phyloP scores from a whole-genome alignment of 2,797 vertebrate genomes.

The Lacerta agilis region DNA sequence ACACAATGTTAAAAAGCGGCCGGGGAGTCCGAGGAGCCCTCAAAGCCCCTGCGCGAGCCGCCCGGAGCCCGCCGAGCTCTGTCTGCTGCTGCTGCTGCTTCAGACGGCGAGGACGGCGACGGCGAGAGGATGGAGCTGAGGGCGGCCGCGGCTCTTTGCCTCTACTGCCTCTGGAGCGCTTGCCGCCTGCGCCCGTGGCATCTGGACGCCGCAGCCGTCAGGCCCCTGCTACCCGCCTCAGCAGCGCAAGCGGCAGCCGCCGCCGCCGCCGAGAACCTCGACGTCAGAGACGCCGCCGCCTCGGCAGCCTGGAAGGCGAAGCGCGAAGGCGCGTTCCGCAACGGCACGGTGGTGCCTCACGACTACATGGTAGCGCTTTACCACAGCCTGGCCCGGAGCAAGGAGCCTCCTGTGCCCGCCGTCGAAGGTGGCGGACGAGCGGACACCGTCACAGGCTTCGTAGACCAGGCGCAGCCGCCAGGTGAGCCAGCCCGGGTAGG shows the following conservation, averaged over 20 bases:
- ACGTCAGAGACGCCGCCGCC: constrained; percentile 46
- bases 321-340: constrained; percentile 63
- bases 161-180: constrained; percentile 83
- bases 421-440: constrained; percentile 60
- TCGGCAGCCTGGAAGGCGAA: constrained; percentile 35
- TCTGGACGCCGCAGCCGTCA: constrained; percentile 74
- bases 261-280: background rate
- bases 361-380: constrained; percentile 83
- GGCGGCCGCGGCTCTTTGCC: constrained; percentile 80
- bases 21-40: constrained; percentile 83
- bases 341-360: constrained; percentile 75
- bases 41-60: constrained; percentile 53
- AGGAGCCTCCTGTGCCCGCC: too few relatives aligned
- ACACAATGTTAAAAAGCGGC: constrained; percentile 80
- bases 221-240: constrained; percentile 37
- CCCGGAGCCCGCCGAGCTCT: constrained; percentile 22
- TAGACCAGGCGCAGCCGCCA: constrained; percentile 76
- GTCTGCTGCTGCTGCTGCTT: background rate
- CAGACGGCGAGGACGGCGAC: background rate
- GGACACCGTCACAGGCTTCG: constrained; percentile 88
- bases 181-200: constrained; percentile 81
- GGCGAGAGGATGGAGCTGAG: constrained; percentile 79
- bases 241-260: constrained; percentile 46
- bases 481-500: constrained; percentile 73
- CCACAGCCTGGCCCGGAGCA: constrained; percentile 72